Evolutionary conservation across 2,113 vertebrate genomes (phyloP).

Genomic region (Percopsis transmontana): DNA sequence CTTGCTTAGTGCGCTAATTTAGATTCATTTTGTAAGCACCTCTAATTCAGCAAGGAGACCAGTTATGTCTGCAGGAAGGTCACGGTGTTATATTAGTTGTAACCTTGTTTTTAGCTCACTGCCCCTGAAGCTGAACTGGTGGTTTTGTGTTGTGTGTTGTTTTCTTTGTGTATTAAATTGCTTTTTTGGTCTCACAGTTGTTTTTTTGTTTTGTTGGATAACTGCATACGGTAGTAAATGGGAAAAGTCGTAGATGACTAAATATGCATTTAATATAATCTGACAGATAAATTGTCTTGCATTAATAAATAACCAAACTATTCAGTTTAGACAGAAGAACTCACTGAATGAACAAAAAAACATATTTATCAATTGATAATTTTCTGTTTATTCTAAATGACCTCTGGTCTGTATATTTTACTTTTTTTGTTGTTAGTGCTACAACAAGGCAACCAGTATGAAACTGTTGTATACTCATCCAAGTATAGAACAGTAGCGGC

Average conservation of each 20-base stretch:
- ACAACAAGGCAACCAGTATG: neutral
- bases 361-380: neutral
- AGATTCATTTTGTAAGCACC: neutral
- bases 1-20: neutral
- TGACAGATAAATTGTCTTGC: neutral
- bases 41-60: neutral
- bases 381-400: neutral
- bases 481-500: constrained; percentile 36
- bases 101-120: constrained; percentile 31
- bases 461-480: too few relatives aligned
- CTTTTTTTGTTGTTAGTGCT: neutral
- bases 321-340: neutral
- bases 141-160: too few relatives aligned
- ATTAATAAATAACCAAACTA: neutral
- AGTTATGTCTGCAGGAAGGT: constrained; percentile 19
- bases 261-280: too few relatives aligned
- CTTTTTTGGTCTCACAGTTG: too few relatives aligned
- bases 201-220: too few relatives aligned
- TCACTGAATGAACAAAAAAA: neutral
- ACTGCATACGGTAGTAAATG: too few relatives aligned
- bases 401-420: too few relatives aligned
- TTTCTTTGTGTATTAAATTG: too few relatives aligned
- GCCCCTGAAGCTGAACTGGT: constrained; percentile 27
- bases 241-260: too few relatives aligned
- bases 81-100: constrained; percentile 17